Evolutionary conservation across 2,113 vertebrate species (phyloP), one percentile per base, ranked within the genome.

Genomic region (Paedocypris sp.): DNA sequence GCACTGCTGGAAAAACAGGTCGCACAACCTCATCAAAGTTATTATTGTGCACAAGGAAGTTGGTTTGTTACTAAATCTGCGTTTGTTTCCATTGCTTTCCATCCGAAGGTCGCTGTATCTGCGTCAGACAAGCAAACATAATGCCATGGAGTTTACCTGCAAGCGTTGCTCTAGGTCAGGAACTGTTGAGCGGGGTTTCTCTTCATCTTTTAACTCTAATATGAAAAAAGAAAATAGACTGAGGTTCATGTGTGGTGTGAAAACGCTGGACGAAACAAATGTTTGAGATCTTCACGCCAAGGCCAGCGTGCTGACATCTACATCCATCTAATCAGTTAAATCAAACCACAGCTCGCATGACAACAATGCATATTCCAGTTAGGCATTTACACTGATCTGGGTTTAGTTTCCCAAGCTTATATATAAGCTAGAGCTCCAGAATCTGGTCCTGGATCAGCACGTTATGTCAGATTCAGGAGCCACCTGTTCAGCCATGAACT

Each of bases 161-260:
- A 91, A 79, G 13, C 89, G 87, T 72, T 90, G 86, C 52, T 91
- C 88, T 80, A 91, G 74, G 66, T 90, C 85, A 72, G 88, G 87
- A 73, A 90, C 88, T 57, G 74, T 73, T 77, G 85, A 81, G 61
- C 82, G 76, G 26, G 70, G 11, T 16, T 80, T 82, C 72, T 86
- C 85, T 58, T 83, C 61, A 51, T 86, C 74, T 47, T 77, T 77
- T 54, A 85, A 86, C 79, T 88, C 89, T 91, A 65, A 76, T 70
- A 48, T 56, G 54, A 49, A 51, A 62, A 62, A 9, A 63, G 47
- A 62, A 62, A 9, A 63, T 15, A 62, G 28, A 12, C 22, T 32
- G 50, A 33, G 29, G 25, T 59, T 19, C 23, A 39, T 32, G 13
- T 38, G 11, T 26, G 49, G 46, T 38, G 18, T 23, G 51, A 19